Base-by-base conservation (phyloP, 2,888 invertebrate species). In the Trichopoda pennipes region DNA sequence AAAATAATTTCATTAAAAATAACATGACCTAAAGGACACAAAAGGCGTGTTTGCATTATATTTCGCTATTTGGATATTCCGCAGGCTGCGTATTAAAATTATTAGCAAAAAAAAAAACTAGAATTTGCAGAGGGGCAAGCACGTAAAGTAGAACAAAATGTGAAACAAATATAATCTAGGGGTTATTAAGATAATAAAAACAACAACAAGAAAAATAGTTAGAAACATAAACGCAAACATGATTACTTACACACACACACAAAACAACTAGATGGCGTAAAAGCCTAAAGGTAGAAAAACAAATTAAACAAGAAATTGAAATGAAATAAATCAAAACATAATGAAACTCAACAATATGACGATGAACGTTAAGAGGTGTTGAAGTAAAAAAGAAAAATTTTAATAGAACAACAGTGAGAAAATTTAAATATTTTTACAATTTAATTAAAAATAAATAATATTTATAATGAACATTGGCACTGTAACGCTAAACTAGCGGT, bases 231-330 rank as follows among this genome's bases (percentile, higher is more conserved):
- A 28, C 28, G n/a, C 6, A n/a, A 14, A 23, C 19, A 63, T 61
- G 19, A 2, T 6, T n/a, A 44, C n/a, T n/a, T 1, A 8, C 44
- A 61, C 23, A 3, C 9, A 1, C 12, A 16, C 23, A 10, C 19
- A 47, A 49, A 61, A 23, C 6, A n/a, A 49, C 53, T 53, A 23
- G 53, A 49, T 19, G 23, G 8, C 6, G n/a, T 7, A n/a, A 55
- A 55, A 23, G 51, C 28, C 42, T 21, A 12, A 38, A 42, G 38
- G 42, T 32, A 21, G 8, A 19, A 17, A 53, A 44, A 21, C 19
- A 68, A 76, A 53, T 58, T 68, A 58, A 23, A 44, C 28, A 61
- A 51, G 14, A 73, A 61, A 63, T 72, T 61, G 63, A 63, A 28
- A 21, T 19, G 60, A 61, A 72, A 51, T 42, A n/a, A 72, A 72